These are phyloP conservation scores for Pharmacophagus antenor DNA, from an alignment of 2,888 invertebrate genomes.

Conservation along the genomic window DNA sequence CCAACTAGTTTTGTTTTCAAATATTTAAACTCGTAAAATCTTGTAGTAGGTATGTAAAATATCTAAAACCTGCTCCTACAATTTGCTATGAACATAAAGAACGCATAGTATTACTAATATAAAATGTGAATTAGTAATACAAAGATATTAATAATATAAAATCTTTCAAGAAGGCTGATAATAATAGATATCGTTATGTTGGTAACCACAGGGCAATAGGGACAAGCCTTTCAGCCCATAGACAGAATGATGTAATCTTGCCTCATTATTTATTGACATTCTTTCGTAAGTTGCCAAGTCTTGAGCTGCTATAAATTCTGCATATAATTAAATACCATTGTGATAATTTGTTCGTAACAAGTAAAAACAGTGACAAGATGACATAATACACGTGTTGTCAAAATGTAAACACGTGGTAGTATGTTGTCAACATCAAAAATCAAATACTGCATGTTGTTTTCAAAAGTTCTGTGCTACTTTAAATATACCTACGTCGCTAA, in stretches of 20 bases:
- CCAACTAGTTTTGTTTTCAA: neutral
- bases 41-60: neutral
- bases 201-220: neutral
- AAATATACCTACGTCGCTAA: neutral
- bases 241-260: neutral
- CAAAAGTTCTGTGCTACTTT: conserved; percentile 5
- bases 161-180: too few species aligned
- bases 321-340: neutral
- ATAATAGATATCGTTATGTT: too few species aligned
- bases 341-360: neutral
- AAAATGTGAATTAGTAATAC: neutral
- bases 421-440: neutral
- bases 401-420: conserved; percentile 5
- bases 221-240: neutral
- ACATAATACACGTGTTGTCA: conserved; percentile 7
- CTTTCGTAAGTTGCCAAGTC: neutral
- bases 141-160: too few species aligned
- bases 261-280: neutral
- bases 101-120: neutral
- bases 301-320: neutral
- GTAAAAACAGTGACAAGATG: neutral
- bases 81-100: neutral
- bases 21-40: neutral
- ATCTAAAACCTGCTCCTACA: neutral
- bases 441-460: conserved; percentile 3